phyloP scores from a whole-genome alignment of 2,888 invertebrate species.

The Troides helena region DNA sequence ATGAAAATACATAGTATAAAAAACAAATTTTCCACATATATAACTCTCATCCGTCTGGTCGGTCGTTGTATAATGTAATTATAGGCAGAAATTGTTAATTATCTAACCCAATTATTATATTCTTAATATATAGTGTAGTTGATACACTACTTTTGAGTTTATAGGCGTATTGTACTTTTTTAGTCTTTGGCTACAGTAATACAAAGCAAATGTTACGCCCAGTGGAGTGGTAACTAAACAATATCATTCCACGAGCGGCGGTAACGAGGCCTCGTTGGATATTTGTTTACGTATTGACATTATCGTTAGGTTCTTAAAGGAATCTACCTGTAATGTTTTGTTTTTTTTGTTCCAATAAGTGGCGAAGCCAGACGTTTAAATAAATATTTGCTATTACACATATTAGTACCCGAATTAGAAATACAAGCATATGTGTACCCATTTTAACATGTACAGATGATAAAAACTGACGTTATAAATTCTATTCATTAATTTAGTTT shows the following conservation, averaged over 20 bases:
- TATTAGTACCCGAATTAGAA: no score
- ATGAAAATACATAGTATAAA: no score
- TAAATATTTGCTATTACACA: no score
- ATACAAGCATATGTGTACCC: no score
- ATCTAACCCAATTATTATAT: background rate
- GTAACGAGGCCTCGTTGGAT: constrained; percentile 32
- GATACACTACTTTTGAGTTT: background rate
- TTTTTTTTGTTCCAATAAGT: background rate
- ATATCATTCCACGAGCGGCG: constrained; percentile 31
- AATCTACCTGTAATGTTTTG: background rate
- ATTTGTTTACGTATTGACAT: constrained; percentile 32
- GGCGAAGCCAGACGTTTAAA: background rate
- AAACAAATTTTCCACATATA: no score
- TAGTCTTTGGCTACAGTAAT: constrained; percentile 38
- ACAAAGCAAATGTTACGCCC: constrained; percentile 42
- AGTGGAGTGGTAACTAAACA: constrained; percentile 42
- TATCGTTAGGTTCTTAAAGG: constrained; percentile 30
- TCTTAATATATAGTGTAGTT: no score
- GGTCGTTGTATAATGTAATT: no score
- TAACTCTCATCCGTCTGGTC: no score
- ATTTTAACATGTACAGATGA: no score
- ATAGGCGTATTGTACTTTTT: constrained; percentile 14
- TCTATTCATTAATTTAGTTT: no score
- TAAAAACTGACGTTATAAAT: no score
- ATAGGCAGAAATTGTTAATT: no score